phyloP scores from a whole-genome alignment of 1,140 invertebrate species.

The Cherax destructor region DNA sequence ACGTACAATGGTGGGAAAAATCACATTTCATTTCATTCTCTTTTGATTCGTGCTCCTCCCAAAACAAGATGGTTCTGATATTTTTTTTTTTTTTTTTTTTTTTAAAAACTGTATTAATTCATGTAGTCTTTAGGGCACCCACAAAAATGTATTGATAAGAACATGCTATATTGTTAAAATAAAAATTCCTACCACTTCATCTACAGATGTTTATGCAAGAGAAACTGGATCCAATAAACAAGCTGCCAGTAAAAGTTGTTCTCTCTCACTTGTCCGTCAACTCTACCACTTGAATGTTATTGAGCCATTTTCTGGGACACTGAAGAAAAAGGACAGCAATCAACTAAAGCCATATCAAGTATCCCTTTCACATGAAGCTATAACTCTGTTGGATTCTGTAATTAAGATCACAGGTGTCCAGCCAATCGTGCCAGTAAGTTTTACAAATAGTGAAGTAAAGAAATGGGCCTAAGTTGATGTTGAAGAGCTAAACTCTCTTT shows the following conservation, averaged over 20 bases:
- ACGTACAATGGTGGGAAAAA: too few species aligned
- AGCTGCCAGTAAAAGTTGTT: constrained; percentile 96
- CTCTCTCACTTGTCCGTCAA: constrained; percentile 94
- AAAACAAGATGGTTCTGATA: too few species aligned
- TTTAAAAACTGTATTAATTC: too few species aligned
- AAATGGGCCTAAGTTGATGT: too few species aligned
- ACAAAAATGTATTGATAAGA: too few species aligned
- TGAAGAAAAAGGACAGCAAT: constrained; percentile 87
- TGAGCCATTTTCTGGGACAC: constrained; percentile 85
- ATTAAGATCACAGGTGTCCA: constrained; percentile 81
- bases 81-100: too few species aligned
- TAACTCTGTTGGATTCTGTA: constrained; percentile 81
- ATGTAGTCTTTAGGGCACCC: too few species aligned
- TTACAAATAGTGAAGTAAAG: background rate
- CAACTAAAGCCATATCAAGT: constrained; percentile 88
- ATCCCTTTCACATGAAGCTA: constrained; percentile 82
- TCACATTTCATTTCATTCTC: too few species aligned
- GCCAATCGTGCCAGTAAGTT: constrained; percentile 75
- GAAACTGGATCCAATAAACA: constrained; percentile 94
- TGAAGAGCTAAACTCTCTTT: too few species aligned
- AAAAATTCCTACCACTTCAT: too few species aligned
- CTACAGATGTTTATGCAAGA: constrained; percentile 81
- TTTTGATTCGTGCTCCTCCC: too few species aligned
- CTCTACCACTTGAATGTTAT: constrained; percentile 96
- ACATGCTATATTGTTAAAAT: too few species aligned